These are phyloP conservation scores for Stenchaetothrips biformis DNA, from an alignment of 2,888 invertebrate species.

Conservation along the genomic window DNA sequence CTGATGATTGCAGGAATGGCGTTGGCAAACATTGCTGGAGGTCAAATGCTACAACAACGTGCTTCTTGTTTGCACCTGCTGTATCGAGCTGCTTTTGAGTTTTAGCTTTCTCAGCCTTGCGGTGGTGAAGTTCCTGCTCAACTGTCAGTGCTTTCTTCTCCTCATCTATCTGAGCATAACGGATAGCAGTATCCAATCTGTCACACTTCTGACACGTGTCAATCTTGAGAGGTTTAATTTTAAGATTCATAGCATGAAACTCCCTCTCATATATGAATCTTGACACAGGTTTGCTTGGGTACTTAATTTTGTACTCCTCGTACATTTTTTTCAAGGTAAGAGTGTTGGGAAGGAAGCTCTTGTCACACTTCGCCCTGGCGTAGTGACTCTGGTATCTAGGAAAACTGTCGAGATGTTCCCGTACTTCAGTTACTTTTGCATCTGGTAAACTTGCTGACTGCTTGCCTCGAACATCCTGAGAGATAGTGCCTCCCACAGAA, in stretches of 20 bases:
- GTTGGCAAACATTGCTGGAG: background rate
- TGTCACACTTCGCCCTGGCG: no score
- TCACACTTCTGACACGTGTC: background rate
- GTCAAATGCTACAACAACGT: background rate
- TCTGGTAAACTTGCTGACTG: no score
- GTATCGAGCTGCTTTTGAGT: background rate
- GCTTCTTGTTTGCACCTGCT: background rate
- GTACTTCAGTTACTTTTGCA: no score
- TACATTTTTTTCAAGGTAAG: background rate
- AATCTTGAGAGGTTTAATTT: background rate
- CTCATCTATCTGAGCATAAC: background rate
- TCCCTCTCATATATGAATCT: background rate
- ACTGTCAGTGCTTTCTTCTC: background rate
- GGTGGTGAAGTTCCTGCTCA: background rate
- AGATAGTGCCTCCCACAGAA: no score
- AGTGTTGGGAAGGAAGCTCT: background rate
- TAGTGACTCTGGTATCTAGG: no score
- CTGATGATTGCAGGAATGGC: background rate
- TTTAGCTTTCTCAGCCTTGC: background rate
- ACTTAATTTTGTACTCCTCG: background rate
- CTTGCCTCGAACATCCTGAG: no score
- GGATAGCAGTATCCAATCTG: background rate
- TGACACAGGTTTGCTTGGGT: background rate
- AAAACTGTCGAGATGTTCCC: no score
- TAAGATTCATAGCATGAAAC: background rate